Percentiles rank a stretch among this genome's conserved stretches.
These are phyloP conservation scores for Myotis vivesi DNA, from an alignment of 2,797 vertebrate genomes.

Conservation along the genomic window DNA sequence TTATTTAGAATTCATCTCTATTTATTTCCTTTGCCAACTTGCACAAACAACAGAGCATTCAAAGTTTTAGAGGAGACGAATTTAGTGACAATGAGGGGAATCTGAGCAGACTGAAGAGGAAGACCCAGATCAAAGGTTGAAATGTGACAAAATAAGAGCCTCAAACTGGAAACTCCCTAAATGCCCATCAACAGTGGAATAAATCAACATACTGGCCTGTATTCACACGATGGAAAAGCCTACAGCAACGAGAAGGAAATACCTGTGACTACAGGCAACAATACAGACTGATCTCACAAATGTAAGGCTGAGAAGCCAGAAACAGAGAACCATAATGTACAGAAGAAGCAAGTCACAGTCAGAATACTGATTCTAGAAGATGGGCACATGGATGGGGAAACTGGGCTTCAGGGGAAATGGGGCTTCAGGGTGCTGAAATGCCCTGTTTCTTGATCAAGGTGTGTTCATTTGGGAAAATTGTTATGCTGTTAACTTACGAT, in stretches of 20 bases:
- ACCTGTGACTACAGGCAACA: neutral
- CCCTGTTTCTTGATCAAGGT: neutral
- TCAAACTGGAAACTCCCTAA: neutral
- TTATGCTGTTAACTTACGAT: neutral
- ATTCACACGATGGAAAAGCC: neutral
- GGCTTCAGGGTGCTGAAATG: neutral
- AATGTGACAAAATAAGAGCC: neutral
- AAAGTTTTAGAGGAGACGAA: neutral
- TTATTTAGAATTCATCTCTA: neutral
- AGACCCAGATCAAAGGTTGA: neutral
- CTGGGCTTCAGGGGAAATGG: too few relatives aligned
- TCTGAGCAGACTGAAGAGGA: neutral
- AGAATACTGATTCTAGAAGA: neutral
- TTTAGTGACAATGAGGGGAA: neutral
- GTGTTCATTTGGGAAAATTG: neutral
- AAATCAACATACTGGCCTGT: neutral
- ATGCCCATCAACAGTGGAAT: neutral
- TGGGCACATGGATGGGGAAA: neutral
- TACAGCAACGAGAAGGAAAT: neutral
- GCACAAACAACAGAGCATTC: neutral
- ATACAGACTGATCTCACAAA: neutral
- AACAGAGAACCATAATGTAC: neutral
- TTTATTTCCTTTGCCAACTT: constrained; percentile 12
- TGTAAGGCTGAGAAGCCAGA: neutral
- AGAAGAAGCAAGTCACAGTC: neutral